These are phyloP conservation scores for Cyclopterus lumpus DNA, from an alignment of 2,797 vertebrate species.

Conservation along the genomic window DNA sequence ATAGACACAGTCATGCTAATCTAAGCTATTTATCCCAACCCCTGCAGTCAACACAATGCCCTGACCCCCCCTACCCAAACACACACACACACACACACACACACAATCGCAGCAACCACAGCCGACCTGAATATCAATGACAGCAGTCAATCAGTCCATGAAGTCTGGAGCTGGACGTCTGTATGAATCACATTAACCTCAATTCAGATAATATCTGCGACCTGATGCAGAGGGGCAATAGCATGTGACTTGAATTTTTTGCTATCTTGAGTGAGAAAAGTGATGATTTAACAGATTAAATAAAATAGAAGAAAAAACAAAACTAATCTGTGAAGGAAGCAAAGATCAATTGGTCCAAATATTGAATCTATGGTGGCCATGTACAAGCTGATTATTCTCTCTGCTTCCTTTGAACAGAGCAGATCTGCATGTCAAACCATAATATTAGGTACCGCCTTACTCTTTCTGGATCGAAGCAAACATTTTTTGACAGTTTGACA, in stretches of 20 bases:
- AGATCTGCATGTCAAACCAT: background rate
- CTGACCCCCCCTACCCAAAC: slow-evolving; percentile 20
- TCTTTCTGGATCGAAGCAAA: background rate
- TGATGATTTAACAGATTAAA: slow-evolving; percentile 18
- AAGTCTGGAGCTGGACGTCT: slow-evolving; percentile 18
- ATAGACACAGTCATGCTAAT: slow-evolving; percentile 59
- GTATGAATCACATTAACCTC: slow-evolving; percentile 38
- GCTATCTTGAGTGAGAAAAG: slow-evolving; percentile 6
- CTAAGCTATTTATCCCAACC: slow-evolving; percentile 70
- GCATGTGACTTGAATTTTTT: slow-evolving; percentile 18
- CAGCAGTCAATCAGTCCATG: slow-evolving; percentile 47
- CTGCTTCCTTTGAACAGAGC: too few species aligned
- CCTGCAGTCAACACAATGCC: slow-evolving; percentile 67
- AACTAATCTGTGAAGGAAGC: too few species aligned
- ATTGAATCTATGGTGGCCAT: too few species aligned
- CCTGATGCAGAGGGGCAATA: slow-evolving; percentile 10
- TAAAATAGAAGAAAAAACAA: background rate
- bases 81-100: too few species aligned
- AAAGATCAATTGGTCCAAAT: too few species aligned
- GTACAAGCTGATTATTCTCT: too few species aligned
- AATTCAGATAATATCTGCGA: slow-evolving; percentile 20
- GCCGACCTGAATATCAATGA: slow-evolving; percentile 74
- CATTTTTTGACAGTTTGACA: background rate
- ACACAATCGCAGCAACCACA: slow-evolving; percentile 59
- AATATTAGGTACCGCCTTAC: background rate